Base-by-base conservation (phyloP, 2,888 invertebrate species). In the Drosophila fungiperda region DNA sequence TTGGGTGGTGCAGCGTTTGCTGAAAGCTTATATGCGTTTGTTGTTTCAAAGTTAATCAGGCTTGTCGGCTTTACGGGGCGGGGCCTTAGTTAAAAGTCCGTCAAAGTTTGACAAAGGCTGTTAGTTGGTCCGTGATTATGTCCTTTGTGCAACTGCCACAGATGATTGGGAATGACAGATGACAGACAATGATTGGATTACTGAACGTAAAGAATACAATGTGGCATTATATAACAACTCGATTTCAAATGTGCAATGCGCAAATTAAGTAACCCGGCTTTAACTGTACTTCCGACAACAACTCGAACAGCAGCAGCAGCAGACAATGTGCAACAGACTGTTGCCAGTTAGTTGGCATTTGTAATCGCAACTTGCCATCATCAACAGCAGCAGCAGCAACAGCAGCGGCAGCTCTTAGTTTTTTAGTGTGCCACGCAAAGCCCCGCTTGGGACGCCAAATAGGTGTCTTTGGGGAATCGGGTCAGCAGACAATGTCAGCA, bases 401-500 rank as follows among this genome's bases (percentile, higher is more conserved):
- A 49, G 42, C 58, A 32, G 12, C 45, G 40, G 57, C 73, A 54
- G 11, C 15, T 26, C 26, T 49, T 54, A 48, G 57, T 68, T 76
- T 78, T 75, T 79, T 67, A 75, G 77, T 72, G 54, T 76, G 74
- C 66, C 73, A 73, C 64, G 74, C 73, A 66, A 79, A 66, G 40
- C 20, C 2, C 26, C 68, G 59, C 49, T 59, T 20, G 53, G 48
- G 40, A 45, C 36, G 33, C 35, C 62, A 52, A 67, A 74, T 74
- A 68, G 75, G 73, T 80, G 82, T 82, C 85, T 79, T 67, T 75
- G 70, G 90, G 89, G 85, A 89, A 87, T 81, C 82, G 79, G 88
- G 89, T 90, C 90, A 90, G 83, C 87, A 83, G 87, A 85, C 89
- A 83, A 79, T 80, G 83, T 85, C 82, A 81, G 87, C 80, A 68